Evolutionary conservation across 2,797 vertebrate genomes (phyloP).

Genomic region (Euthynnus affinis): DNA sequence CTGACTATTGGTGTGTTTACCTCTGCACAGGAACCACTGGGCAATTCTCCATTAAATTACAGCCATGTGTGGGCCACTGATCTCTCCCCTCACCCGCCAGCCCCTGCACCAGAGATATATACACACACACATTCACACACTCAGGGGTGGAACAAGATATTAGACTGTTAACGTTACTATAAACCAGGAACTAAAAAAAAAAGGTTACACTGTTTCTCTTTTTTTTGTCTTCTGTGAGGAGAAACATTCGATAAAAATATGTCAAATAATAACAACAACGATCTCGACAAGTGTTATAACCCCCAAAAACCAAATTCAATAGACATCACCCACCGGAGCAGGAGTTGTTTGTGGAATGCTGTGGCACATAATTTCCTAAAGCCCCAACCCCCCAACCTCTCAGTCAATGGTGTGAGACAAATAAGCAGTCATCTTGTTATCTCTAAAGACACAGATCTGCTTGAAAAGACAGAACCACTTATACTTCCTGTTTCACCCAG

Average conservation of each 20-base stretch:
- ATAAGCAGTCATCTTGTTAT: constrained; percentile 80
- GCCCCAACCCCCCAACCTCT: constrained; percentile 44
- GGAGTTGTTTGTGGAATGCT: constrained; percentile 72
- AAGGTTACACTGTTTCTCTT: background rate
- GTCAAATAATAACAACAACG: background rate
- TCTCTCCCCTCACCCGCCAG: constrained; percentile 73
- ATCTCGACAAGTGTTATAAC: background rate
- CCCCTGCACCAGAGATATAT: constrained; percentile 46
- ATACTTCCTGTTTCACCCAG: constrained; percentile 76
- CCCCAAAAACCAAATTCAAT: background rate
- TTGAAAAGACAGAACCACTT: constrained; percentile 59
- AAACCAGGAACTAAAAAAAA: constrained; percentile 33
- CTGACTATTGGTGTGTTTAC: constrained; percentile 87
- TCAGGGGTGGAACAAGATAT: constrained; percentile 46
- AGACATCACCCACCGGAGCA: constrained; percentile 12
- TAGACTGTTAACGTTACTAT: constrained; percentile 45
- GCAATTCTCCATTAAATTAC: constrained; percentile 89
- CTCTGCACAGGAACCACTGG: constrained; percentile 87
- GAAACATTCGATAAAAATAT: background rate
- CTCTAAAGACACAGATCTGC: constrained; percentile 66
- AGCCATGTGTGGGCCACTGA: constrained; percentile 87
- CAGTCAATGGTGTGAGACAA: constrained; percentile 75
- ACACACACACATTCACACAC: constrained; percentile 51
- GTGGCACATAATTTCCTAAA: constrained; percentile 60
- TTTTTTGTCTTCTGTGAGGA: background rate